phyloP scores from a whole-genome alignment of 2,797 vertebrate genomes.

The Borostomias antarcticus region DNA sequence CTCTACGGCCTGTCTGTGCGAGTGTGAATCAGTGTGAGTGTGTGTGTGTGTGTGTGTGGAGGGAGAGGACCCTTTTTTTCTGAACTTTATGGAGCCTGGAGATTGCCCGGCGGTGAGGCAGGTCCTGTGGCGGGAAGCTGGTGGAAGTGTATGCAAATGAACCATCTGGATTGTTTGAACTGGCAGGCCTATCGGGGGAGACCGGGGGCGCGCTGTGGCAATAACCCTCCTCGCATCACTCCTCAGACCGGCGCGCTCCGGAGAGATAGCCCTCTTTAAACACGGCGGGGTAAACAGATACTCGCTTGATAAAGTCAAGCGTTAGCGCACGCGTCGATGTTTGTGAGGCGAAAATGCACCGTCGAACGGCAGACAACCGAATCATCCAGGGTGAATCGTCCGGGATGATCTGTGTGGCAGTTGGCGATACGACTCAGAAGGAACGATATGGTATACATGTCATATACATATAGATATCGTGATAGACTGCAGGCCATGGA shows the following conservation, averaged over 20 bases:
- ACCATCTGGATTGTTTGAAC: conserved; percentile 39
- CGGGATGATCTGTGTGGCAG: no score
- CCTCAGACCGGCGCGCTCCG: not conserved
- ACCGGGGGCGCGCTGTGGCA: conserved; percentile 6
- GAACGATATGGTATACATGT: no score
- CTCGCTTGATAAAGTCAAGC: not conserved
- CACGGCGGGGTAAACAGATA: not conserved
- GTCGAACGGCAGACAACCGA: no score
- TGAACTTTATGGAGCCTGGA: conserved; percentile 60
- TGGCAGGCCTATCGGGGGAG: conserved; percentile 22
- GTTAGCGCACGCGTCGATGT: not conserved
- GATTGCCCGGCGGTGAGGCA: conserved; percentile 43
- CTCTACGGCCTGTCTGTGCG: no score
- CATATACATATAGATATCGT: no score
- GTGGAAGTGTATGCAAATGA: conserved; percentile 55
- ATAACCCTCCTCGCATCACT: conserved; percentile 2
- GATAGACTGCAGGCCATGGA: no score
- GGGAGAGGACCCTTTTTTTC: conserved; percentile 50
- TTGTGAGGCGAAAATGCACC: no score
- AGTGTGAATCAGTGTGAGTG: not conserved
- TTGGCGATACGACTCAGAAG: no score
- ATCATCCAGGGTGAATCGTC: no score
- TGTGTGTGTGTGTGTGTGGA: not conserved
- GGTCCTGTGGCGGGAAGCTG: conserved; percentile 39
- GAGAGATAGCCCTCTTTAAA: not conserved